phyloP scores from a whole-genome alignment of 2,113 vertebrate genomes.

The Petromus typicus region DNA sequence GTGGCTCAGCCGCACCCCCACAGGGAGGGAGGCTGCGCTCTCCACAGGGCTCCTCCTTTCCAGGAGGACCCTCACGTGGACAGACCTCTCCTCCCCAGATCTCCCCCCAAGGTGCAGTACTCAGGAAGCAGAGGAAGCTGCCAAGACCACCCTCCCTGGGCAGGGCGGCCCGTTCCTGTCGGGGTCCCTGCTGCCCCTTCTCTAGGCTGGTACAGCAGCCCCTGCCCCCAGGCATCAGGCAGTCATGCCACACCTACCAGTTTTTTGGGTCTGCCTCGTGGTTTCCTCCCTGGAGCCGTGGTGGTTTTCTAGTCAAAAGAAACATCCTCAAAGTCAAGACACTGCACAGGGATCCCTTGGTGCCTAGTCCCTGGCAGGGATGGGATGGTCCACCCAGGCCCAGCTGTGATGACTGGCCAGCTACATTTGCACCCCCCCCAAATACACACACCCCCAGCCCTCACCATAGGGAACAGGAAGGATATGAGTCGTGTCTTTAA shows the following conservation, averaged over 20 bases:
- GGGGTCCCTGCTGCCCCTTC: not conserved
- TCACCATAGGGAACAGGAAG: slow-evolving; percentile 84
- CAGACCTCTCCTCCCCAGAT: too few relatives aligned
- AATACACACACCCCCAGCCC: slow-evolving; percentile 50
- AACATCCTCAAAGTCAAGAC: not conserved
- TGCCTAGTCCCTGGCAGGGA: not conserved
- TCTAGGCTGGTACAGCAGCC: not conserved
- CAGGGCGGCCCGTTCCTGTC: not conserved
- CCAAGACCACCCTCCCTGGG: not conserved
- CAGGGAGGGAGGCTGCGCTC: too few relatives aligned
- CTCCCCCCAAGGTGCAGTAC: too few relatives aligned
- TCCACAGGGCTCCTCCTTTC: too few relatives aligned
- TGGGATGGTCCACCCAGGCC: slow-evolving; percentile 30
- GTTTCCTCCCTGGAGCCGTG: slow-evolving; percentile 91
- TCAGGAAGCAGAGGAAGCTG: not conserved
- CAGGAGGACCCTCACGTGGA: not conserved
- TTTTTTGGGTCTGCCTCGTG: slow-evolving; percentile 97
- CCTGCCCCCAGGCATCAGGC: not conserved
- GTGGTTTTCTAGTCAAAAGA: slow-evolving; percentile 89
- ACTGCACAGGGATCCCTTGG: not conserved
- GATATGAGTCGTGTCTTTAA: slow-evolving; percentile 84
- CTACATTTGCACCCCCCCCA: slow-evolving; percentile 28
- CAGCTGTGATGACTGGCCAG: slow-evolving; percentile 67
- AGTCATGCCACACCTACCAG: slow-evolving; percentile 86
- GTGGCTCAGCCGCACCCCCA: not conserved